Base-by-base conservation (phyloP, 2,888 invertebrate genomes). In the Teinopalpus imperialis region DNA sequence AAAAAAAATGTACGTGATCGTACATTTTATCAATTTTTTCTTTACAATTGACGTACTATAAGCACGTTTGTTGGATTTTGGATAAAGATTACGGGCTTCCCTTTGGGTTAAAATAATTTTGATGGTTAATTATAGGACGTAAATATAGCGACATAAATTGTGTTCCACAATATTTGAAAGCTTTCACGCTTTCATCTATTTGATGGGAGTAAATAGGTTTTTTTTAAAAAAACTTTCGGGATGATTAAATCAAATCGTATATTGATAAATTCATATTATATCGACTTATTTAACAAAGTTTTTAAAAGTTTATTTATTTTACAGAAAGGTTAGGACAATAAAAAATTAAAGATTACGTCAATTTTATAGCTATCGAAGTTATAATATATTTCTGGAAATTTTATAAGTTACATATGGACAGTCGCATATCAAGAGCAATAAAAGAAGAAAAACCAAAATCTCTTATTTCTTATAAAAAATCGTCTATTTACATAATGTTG, bases 391-490 rank as follows among this genome's bases (percentile, higher is more conserved):
- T 45, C 20, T 45, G 20, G 26, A 45, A 29, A 27, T 14, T 40
- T 27, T 32, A 20, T 39, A 10, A 39, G 32, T 45, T 45, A 37
- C 7, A 2, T 26, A 45, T 16, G 18, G 16, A 21, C 32, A 31
- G 3, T 21, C 50, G 57, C 68, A 66, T 67, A 67, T 67, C 69
- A 62, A 49, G 58, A 60, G 66, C 64, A 69, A 69, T 68, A 68
- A 60, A 48, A 53, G 26, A 44, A 30, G 30, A 10, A 31, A 27
- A 8, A 8, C 16, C 2, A 10, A 34, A 8, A 14, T 21, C 9
- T 35, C n/a, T 21, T 20, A 37, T 21, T 31, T 44, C 3, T 37
- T 32, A 18, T 14, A 26, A 44, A 24, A 31, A 16, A 37, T 39
- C 12, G 6, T 36, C 27, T 31, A 36, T 36, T 24, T 43, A 43